phyloP scores from a whole-genome alignment of 2,797 vertebrate genomes.

The Linurgus olivaceus region DNA sequence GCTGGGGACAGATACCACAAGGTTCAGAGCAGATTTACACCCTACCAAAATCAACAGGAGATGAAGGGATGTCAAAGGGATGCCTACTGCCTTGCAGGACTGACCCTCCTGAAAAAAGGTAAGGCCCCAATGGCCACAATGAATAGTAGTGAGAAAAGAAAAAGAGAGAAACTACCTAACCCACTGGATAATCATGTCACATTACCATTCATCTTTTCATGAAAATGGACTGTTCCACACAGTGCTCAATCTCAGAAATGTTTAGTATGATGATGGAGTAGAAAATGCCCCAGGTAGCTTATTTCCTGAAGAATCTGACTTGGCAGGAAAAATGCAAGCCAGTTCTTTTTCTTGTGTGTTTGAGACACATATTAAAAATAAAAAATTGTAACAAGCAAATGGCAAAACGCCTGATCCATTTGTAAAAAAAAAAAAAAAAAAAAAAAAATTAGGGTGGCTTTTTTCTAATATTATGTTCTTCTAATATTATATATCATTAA shows the following conservation, averaged over 20 bases:
- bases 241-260: not conserved
- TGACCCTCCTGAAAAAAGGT: not conserved
- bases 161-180: not conserved
- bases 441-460: not conserved
- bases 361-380: not conserved
- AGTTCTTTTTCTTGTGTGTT: not conserved
- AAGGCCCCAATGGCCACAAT: not conserved
- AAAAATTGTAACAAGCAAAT: not conserved
- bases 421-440: not conserved
- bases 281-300: not conserved
- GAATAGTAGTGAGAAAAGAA: not conserved
- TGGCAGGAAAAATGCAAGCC: not conserved
- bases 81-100: not conserved
- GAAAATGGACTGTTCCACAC: not conserved
- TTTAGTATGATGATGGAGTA: not conserved
- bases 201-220: slow-evolving; percentile 4
- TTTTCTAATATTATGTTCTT: not conserved
- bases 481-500: not conserved
- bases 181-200: slow-evolving; percentile 4
- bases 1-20: not conserved
- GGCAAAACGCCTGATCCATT: not conserved
- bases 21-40: not conserved
- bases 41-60: not conserved
- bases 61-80: not conserved
- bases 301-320: not conserved